These are phyloP conservation scores for Conus ventricosus DNA, from an alignment of 1,140 invertebrate species.

Conservation along the genomic window DNA sequence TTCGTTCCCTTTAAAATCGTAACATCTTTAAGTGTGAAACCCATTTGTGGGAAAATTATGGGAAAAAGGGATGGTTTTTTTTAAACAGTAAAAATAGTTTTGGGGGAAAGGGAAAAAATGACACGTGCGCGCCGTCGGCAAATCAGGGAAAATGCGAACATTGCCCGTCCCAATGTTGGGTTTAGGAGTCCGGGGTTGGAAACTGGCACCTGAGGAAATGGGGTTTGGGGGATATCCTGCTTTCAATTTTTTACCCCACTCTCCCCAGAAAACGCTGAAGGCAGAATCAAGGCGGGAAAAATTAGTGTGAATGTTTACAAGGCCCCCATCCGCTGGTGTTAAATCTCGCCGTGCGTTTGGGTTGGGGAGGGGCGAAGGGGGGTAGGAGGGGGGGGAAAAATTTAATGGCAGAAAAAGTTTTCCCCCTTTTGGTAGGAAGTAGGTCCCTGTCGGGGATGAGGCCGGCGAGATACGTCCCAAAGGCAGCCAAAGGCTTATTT, in stretches of 20 bases:
- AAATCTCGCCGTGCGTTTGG: background rate
- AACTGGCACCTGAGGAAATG: no score
- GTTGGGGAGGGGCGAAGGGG: background rate
- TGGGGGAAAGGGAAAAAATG: no score
- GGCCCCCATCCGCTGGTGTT: background rate
- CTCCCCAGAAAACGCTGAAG: background rate
- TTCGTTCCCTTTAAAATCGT: no score
- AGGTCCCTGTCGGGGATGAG: constrained; percentile 8
- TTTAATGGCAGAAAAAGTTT: constrained; percentile 17
- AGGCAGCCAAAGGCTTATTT: background rate
- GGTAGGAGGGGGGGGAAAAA: background rate
- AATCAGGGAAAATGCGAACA: no score
- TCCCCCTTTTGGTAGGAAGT: constrained; percentile 19
- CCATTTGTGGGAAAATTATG: no score
- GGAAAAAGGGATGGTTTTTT: no score
- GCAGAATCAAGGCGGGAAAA: background rate
- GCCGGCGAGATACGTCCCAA: constrained; percentile 18
- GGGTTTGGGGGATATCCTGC: no score
- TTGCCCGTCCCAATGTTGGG: no score
- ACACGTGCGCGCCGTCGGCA: no score
- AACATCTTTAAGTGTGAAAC: no score
- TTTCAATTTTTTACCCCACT: background rate
- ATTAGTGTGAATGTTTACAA: background rate
- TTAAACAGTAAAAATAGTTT: no score
- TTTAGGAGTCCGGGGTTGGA: no score